Base-by-base conservation (phyloP, 2,888 invertebrate genomes). In the Hypena proboscidalis region DNA sequence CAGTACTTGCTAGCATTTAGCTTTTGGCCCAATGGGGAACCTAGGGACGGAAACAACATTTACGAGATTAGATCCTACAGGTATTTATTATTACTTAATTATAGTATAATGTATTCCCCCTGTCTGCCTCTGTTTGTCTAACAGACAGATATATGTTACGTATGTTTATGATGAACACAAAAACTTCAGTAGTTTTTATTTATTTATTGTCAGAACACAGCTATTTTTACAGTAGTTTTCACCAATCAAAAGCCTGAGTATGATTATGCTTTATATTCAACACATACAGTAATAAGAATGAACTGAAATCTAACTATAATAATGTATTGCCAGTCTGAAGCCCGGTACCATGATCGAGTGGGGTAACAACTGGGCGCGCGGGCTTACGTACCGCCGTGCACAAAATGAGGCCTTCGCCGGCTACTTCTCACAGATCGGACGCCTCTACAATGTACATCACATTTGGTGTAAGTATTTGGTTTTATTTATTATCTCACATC, bases 321-420 rank as follows among this genome's bases (percentile, higher is more conserved):
- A n/a, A n/a, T n/a, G n/a, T n/a, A n/a, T n/a, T n/a, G n/a, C n/a
- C 83, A 96, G 97, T 56, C 91, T 99, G 25, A 98, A 98, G 88
- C 99, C 99, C 0, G 99, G 99, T 33, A 99, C 99, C 0, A 99
- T 99, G 99, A 99, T 99, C 64, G 99, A 99, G 88, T 99, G 99
- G 99, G 99, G 98, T 40, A 99, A 99, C 86, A 98, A 99, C 83
- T 99, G 99, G 99, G 98, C 98, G 0, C 93, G 97, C 68, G 99
- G 98, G 2, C 97, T 99, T 37, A 96, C 96, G 68, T 96, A 95
- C 85, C 93, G 99, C 13, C 94, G 95, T 69, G 95, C 97, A 68
- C 97, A 97, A 77, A 95, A 98, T 74, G 99, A 99, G 81, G 97
- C 99, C 0, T 99, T 98, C 77, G 98, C 97, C 51, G 99, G 98